phyloP scores from a whole-genome alignment of 2,113 vertebrate species.

The Orthonyx spaldingii region DNA sequence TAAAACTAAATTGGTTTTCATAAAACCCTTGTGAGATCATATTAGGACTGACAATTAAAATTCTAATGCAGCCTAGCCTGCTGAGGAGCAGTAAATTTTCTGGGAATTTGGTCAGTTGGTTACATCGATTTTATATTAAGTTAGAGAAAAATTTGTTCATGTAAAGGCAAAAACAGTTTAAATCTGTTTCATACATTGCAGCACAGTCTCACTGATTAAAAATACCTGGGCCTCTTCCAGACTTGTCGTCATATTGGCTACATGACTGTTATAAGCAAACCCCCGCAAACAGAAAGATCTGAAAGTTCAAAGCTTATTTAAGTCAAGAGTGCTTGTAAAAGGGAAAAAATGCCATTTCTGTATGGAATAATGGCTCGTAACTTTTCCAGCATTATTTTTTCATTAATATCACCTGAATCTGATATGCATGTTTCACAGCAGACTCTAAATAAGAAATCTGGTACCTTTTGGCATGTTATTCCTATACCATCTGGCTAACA shows the following conservation, averaged over 20 bases:
- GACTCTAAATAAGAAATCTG: conserved; percentile 70
- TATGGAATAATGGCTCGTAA: conserved; percentile 72
- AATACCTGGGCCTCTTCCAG: conserved; percentile 69
- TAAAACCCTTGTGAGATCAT: conserved; percentile 2
- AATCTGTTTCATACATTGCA: conserved; percentile 59
- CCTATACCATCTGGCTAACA: conserved; percentile 75
- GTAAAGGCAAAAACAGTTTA: conserved; percentile 44
- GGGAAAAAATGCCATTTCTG: conserved; percentile 62
- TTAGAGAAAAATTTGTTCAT: conserved; percentile 44
- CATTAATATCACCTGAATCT: conserved; percentile 69
- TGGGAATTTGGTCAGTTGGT: conserved; percentile 33
- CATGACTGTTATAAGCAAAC: conserved; percentile 59
- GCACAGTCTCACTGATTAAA: conserved; percentile 67
- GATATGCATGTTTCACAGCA: conserved; percentile 63
- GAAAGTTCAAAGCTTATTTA: conserved; percentile 76
- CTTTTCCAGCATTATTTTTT: conserved; percentile 71
- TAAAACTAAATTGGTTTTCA: conserved; percentile 30
- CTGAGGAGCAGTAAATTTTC: conserved; percentile 20
- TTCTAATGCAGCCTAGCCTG: neutral
- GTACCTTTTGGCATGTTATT: conserved; percentile 65
- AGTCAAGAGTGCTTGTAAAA: conserved; percentile 68
- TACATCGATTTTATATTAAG: conserved; percentile 46
- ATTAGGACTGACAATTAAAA: conserved; percentile 32
- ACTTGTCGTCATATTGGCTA: conserved; percentile 64
- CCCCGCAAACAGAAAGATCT: conserved; percentile 56